A percentile compares a stretch with the other conserved stretches of the same genome.
Conservation (phyloP, 1,140 invertebrate genomes). For the Drosophila navojoa region DNA sequence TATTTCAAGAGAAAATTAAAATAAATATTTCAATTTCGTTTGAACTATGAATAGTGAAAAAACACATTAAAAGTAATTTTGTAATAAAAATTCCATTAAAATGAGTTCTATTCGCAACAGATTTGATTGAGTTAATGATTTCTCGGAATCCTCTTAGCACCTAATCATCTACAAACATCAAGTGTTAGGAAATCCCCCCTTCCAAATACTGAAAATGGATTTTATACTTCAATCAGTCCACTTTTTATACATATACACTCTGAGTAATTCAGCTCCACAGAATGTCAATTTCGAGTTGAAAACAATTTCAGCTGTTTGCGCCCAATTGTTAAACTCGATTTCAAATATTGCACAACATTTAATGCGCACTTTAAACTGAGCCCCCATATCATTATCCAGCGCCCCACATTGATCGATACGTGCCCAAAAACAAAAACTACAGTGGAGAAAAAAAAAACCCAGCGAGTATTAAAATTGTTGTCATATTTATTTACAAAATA, state of each 20-base stretch:
- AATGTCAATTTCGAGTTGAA: slow-evolving; percentile 13
- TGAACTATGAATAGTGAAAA: too few relatives aligned
- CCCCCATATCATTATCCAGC: neutral
- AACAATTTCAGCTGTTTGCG: slow-evolving; percentile 9
- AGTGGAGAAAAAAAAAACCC: slow-evolving; percentile 4
- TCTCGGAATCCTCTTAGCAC: too few relatives aligned
- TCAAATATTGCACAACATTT: slow-evolving; percentile 18
- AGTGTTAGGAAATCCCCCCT: too few relatives aligned
- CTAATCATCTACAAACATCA: too few relatives aligned
- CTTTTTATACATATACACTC: neutral
- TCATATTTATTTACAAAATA: slow-evolving; percentile 58
- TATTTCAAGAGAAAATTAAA: neutral
- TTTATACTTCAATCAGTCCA: too few relatives aligned
- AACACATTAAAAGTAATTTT: too few relatives aligned
- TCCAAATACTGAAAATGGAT: too few relatives aligned
- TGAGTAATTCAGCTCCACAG: neutral
- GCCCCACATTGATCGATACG: slow-evolving; percentile 36
- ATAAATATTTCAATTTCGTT: neutral
- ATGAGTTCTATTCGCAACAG: too few relatives aligned
- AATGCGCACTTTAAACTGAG: slow-evolving; percentile 13
- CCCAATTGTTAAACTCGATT: neutral
- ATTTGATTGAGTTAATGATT: too few relatives aligned
- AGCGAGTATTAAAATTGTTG: slow-evolving; percentile 41
- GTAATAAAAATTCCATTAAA: too few relatives aligned
- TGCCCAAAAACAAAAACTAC: slow-evolving; percentile 35